phyloP scores from a whole-genome alignment of 1,140 invertebrate genomes.

The Drosophila prosaltans region DNA sequence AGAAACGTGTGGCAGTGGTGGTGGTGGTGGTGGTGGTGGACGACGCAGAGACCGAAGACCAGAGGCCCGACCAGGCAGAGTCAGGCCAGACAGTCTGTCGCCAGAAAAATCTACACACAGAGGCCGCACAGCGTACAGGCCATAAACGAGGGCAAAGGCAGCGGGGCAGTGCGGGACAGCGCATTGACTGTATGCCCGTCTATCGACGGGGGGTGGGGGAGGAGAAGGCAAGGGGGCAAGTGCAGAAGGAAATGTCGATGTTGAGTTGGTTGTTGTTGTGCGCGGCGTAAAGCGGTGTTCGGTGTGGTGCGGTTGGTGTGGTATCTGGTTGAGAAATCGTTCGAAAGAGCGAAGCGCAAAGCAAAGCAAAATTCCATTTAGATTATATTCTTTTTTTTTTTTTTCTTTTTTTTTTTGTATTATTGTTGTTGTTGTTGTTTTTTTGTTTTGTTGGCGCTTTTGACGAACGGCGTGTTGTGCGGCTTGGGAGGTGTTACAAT shows the following conservation, averaged over 20 bases:
- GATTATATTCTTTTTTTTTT: slow-evolving; percentile 60
- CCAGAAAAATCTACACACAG: slow-evolving; percentile 77
- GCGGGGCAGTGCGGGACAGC: slow-evolving; percentile 7
- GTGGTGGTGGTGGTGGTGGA: neutral
- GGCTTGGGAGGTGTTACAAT: slow-evolving; percentile 73
- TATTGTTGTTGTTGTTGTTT: slow-evolving; percentile 5
- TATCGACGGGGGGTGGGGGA: slow-evolving; percentile 2
- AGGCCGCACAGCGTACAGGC: slow-evolving; percentile 27
- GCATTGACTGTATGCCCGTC: neutral
- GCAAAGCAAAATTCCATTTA: slow-evolving; percentile 72
- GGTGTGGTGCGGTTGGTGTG: slow-evolving; percentile 2
- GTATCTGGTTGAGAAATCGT: slow-evolving; percentile 70
- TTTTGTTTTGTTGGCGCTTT: slow-evolving; percentile 60
- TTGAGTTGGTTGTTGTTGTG: neutral
- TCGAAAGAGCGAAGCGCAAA: slow-evolving; percentile 55
- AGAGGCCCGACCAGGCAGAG: slow-evolving; percentile 42
- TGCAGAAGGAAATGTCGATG: slow-evolving; percentile 6
- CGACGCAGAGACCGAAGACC: slow-evolving; percentile 26
- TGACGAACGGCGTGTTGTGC: slow-evolving; percentile 61
- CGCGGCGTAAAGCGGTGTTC: slow-evolving; percentile 1
- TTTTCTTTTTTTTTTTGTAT: slow-evolving; percentile 21
- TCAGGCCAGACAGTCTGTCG: slow-evolving; percentile 79
- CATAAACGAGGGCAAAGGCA: slow-evolving; percentile 46
- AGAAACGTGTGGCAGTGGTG: slow-evolving; percentile 35
- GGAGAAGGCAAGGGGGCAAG: neutral